A percentile compares a stretch with the other conserved stretches of the same genome.
Conservation (phyloP, 2,888 invertebrate species). For the Drosophila aldrichi region DNA sequence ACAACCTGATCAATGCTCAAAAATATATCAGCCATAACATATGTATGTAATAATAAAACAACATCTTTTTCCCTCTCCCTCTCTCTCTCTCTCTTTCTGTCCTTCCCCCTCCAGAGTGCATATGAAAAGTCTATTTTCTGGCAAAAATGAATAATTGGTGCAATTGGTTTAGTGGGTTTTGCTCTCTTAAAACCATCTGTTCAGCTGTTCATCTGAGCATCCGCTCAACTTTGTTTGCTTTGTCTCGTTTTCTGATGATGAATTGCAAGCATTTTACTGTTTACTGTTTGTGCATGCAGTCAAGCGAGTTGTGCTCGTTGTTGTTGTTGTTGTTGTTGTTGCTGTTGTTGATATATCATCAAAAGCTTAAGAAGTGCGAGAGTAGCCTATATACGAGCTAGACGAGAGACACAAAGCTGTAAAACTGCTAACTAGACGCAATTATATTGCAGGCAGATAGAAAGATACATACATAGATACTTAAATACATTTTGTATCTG, state of each 20-base stretch:
- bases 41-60: slow-evolving; percentile 2
- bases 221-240: slow-evolving; percentile 9
- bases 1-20: not conserved
- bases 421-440: slow-evolving; percentile 34
- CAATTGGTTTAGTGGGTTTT: slow-evolving; percentile 47
- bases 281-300: slow-evolving; percentile 23
- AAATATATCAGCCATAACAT: not conserved
- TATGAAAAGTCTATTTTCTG: not conserved
- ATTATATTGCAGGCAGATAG: slow-evolving; percentile 22
- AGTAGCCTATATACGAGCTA: slow-evolving; percentile 10
- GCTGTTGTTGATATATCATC: slow-evolving; percentile 17
- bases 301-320: slow-evolving; percentile 16
- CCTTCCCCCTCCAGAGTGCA: not conserved
- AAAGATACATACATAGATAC: slow-evolving; percentile 5
- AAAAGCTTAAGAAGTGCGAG: slow-evolving; percentile 23
- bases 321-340: slow-evolving; percentile 7
- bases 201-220: slow-evolving; percentile 7
- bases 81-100: too few relatives aligned
- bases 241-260: slow-evolving; percentile 36
- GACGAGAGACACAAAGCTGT: slow-evolving; percentile 14
- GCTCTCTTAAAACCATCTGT: slow-evolving; percentile 23
- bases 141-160: slow-evolving; percentile 52
- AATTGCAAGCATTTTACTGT: slow-evolving; percentile 52
- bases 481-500: slow-evolving; percentile 17
- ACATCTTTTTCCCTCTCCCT: not conserved